phyloP scores from a whole-genome alignment of 1,140 invertebrate genomes.

The Planococcus citri region DNA sequence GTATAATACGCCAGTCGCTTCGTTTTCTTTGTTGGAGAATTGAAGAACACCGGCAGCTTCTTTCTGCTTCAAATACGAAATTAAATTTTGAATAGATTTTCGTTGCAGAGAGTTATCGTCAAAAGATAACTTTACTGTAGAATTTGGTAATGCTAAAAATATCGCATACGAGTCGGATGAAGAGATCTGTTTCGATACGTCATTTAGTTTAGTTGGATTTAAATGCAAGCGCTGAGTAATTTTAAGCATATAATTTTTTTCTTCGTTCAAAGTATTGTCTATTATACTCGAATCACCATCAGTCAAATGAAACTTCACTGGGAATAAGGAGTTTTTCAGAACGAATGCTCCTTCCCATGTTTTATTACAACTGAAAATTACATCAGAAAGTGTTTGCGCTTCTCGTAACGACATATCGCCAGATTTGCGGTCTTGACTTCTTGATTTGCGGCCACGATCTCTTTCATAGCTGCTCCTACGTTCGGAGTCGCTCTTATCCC shows the following conservation, averaged over 20 bases:
- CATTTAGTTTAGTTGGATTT: constrained; percentile 87
- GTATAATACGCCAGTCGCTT: constrained; percentile 81
- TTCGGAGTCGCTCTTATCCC: constrained; percentile 2
- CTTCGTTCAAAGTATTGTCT: constrained; percentile 82
- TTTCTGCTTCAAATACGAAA: constrained; percentile 92
- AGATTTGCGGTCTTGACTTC: not conserved
- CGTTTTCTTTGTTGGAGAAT: constrained; percentile 71
- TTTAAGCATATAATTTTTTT: constrained; percentile 73
- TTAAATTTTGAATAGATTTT: constrained; percentile 76
- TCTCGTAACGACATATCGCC: not conserved
- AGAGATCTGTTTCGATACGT: constrained; percentile 84
- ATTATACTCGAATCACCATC: constrained; percentile 90
- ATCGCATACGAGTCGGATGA: constrained; percentile 77
- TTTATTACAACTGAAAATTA: constrained; percentile 65
- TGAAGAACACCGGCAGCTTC: constrained; percentile 94
- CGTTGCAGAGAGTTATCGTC: constrained; percentile 77
- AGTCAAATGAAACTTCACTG: constrained; percentile 85
- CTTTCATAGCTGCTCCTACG: constrained; percentile 8
- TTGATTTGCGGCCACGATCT: not conserved
- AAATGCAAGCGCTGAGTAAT: constrained; percentile 88
- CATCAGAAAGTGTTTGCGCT: constrained; percentile 61
- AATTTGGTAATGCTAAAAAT: constrained; percentile 69
- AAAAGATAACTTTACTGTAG: constrained; percentile 40
- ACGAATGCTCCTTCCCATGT: constrained; percentile 92
- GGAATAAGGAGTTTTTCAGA: constrained; percentile 88